A percentile compares a stretch with the other conserved stretches of the same genome.
phyloP scores from a whole-genome alignment of 2,888 invertebrate species.

The Gibbula magus region DNA sequence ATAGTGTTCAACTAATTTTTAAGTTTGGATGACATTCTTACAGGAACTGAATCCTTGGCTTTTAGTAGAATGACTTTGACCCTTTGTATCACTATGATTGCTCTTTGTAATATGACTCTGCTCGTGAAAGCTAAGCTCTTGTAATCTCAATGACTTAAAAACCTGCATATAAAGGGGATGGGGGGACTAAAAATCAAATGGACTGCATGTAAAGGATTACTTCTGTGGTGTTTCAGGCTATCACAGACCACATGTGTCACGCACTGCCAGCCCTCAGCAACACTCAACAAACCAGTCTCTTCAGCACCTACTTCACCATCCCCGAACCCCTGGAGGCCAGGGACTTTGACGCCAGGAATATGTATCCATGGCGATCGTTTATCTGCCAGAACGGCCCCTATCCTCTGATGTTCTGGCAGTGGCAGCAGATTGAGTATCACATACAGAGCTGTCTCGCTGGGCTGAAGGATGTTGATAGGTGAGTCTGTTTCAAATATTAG shows the following conservation, averaged over 20 bases:
- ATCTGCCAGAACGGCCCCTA: constrained; percentile 70
- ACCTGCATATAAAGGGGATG: too few relatives aligned
- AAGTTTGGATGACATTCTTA: too few relatives aligned
- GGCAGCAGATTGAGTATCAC: constrained; percentile 69
- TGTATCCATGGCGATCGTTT: constrained; percentile 72
- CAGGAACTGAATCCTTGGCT: too few relatives aligned
- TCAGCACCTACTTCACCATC: constrained; percentile 62
- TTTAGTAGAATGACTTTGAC: too few relatives aligned
- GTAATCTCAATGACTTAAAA: too few relatives aligned
- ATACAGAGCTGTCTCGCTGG: constrained; percentile 73
- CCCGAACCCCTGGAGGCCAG: constrained; percentile 73
- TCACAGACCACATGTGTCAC: constrained; percentile 68
- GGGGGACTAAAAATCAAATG: too few relatives aligned
- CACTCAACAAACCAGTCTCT: constrained; percentile 60
- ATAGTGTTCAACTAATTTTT: too few relatives aligned
- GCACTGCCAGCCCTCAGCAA: constrained; percentile 71
- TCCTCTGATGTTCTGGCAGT: constrained; percentile 70
- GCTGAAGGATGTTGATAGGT: constrained; percentile 74
- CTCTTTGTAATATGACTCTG: too few relatives aligned
- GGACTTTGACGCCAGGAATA: constrained; percentile 59
- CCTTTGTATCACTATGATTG: too few relatives aligned
- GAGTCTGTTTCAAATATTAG: neutral
- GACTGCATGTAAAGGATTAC: too few relatives aligned
- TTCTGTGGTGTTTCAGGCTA: constrained; percentile 53
- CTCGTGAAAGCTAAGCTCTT: too few relatives aligned